Base-by-base conservation (phyloP, 2,797 vertebrate genomes). In the Myotis findleyi region DNA sequence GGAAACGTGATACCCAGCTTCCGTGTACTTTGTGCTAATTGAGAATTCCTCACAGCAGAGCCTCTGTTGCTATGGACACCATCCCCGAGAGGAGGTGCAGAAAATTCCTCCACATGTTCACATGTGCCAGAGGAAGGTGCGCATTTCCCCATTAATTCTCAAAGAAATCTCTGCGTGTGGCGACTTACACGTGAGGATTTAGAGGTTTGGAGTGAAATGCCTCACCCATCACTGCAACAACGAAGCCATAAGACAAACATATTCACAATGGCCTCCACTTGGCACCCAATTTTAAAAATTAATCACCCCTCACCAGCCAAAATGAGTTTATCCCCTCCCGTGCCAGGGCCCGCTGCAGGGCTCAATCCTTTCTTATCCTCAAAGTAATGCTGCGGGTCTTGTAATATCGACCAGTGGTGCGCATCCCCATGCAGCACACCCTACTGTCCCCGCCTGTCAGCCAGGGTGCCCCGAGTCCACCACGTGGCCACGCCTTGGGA, bases 51-150 rank as follows among this genome's bases (percentile, higher is more conserved):
- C 93, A 49, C 89, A 62, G 95, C 83, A 36, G 53, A 91, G 94
- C 49, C 64, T 41, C 91, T 20, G 96, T 97, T 96, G 96, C 97
- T 71, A 96, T 97, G 97, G 97, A 96, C 94, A 96, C 96, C 62
- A 2, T 69, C 51, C 89, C 86, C 89, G 14, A 47, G 94, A 92
- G 92, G 87, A 89, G 97, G 87, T 10, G 77, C 64, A 95, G 95
- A 85, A 91, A 66, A 93, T 93, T 79, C 81, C 79, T 82, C 84
- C 64, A 88, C 91, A 81, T 33, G 66, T 33, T 68, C 51, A 53
- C 87, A 8, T 38, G 84, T 66, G 80, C 91, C 72, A 77, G 77
- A 59, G 89, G 38, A 68, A 41, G 94, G 30, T 92, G 90, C 85
- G 21, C 36, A n/a, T 69, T 89, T 95, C 93, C 76, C 86, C 55